Evolutionary conservation across 2,888 invertebrate genomes (phyloP), one percentile per base, ranked within the genome.

Genomic region (Coelogynopora nodosa): DNA sequence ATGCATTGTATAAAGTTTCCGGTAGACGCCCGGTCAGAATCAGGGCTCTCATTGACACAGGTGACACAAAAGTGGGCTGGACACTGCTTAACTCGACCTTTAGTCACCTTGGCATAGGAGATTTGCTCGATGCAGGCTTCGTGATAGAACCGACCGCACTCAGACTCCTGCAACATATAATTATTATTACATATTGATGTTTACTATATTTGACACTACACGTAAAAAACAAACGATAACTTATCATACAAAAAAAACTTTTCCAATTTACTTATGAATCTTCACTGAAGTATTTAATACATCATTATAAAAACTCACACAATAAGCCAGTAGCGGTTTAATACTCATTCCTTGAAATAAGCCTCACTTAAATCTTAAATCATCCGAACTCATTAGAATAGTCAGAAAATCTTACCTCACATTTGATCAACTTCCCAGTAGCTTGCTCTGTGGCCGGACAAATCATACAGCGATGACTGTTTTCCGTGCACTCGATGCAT

Each of bases 101-200:
- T 30, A n/a, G n/a, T 5, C 30, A 83, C 30, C 30, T 83, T 30
- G n/a, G 30, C n/a, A 30, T 29, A 83, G 30, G 27, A 29, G 26
- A 10, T 30, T 28, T 83, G 27, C 5, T 1, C 23, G 18, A 83
- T 5, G 30, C 83, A 83, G n/a, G 27, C 2, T n/a, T 30, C 30
- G 28, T 83, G 83, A n/a, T 83, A 83, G 30, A 27, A 30, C 1
- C 83, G 83, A 28, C 83, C 83, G n/a, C 83, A 83, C n/a, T 83
- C 83, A 26, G 23, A 27, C 2, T 83, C 18, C 81, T 80, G 5
- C n/a, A n/a, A n/a, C n/a, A n/a, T n/a, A n/a, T n/a, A n/a, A n/a
- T n/a, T n/a, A n/a, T n/a, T n/a, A n/a, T n/a, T n/a, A n/a, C n/a
- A n/a, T n/a, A n/a, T n/a, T n/a, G n/a, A n/a, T n/a, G n/a, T n/a